These are phyloP conservation scores for Ephialtes manifestator DNA, from an alignment of 2,888 invertebrate species.

Conservation along the genomic window DNA sequence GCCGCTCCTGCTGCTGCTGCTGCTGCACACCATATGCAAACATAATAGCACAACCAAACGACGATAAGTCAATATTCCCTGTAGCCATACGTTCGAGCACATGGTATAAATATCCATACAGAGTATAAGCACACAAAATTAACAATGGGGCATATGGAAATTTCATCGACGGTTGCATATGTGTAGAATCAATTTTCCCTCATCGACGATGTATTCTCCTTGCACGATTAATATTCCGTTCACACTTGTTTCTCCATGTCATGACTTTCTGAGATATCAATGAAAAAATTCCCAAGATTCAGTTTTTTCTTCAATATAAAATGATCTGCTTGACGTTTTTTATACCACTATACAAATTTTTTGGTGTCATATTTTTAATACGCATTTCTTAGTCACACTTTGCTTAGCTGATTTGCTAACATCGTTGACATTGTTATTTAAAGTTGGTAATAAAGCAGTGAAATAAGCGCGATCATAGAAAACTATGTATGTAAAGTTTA, in stretches of 20 bases:
- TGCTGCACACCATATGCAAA: constrained; percentile 34
- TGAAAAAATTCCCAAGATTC: not conserved
- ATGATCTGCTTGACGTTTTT: too few species aligned
- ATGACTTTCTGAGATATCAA: not conserved
- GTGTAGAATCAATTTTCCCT: not conserved
- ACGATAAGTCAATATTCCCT: constrained; percentile 34
- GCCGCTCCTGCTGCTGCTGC: too few species aligned
- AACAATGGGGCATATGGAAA: not conserved
- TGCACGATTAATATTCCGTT: not conserved
- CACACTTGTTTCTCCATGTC: not conserved
- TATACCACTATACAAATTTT: too few species aligned
- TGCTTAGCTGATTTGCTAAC: too few species aligned
- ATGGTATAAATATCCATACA: not conserved
- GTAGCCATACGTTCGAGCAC: not conserved
- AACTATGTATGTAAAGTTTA: not conserved
- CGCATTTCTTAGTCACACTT: too few species aligned
- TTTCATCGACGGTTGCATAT: not conserved
- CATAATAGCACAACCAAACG: constrained; percentile 7
- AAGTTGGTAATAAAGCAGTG: too few species aligned
- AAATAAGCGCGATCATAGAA: too few species aligned
- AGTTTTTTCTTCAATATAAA: too few species aligned
- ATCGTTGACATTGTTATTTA: too few species aligned
- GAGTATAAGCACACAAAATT: not conserved
- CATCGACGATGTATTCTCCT: not conserved
- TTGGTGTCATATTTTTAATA: too few species aligned